A percentile compares a stretch with the other conserved stretches of the same genome.
Conservation (phyloP, 1,140 invertebrate species). For the Ceratina japonica region DNA sequence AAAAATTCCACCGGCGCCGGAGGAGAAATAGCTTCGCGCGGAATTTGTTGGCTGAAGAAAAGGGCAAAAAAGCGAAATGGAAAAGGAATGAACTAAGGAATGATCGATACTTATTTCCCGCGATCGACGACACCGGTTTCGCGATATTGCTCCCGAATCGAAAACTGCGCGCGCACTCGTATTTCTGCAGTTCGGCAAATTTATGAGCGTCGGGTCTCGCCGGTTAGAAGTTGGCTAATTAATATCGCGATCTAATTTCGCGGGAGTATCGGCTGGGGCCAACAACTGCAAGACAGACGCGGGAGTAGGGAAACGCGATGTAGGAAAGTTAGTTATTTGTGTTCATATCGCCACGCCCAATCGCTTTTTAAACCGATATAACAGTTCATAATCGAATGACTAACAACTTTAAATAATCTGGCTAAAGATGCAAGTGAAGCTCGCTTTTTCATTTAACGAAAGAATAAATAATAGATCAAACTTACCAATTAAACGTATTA, state of each 20-base stretch:
- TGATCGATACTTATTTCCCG: neutral
- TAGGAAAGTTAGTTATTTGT: constrained; percentile 28
- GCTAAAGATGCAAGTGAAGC: neutral
- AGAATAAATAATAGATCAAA: no score
- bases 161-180: neutral
- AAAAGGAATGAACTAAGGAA: neutral
- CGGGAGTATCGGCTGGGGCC: neutral
- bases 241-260: constrained; percentile 26
- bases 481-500: neutral
- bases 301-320: neutral
- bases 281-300: neutral
- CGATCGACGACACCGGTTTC: neutral
- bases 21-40: neutral
- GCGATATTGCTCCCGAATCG: neutral
- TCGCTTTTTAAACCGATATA: neutral
- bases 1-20: neutral
- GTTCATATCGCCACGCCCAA: neutral
- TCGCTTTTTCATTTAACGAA: no score
- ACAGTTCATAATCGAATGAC: constrained; percentile 7
- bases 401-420: constrained; percentile 12
- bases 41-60: neutral
- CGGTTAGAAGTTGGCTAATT: neutral
- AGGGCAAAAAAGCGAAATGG: neutral
- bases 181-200: constrained; percentile 19
- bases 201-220: neutral